Base-by-base conservation (phyloP, 1,140 invertebrate species). In the Neomicropteryx cornuta region DNA sequence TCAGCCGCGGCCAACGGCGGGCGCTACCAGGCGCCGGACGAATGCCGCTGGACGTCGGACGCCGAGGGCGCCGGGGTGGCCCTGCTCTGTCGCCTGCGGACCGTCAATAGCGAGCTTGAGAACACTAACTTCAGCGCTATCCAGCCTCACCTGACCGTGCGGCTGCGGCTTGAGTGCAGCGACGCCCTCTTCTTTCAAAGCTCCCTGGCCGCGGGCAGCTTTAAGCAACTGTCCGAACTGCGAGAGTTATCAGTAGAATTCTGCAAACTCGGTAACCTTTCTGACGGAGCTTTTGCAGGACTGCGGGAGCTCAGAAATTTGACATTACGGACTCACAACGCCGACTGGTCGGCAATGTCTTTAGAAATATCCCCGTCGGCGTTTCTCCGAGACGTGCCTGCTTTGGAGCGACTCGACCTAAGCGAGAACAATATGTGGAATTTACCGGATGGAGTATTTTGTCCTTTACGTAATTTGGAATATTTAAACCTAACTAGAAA, bases 111-210 rank as follows among this genome's bases (percentile, higher is more conserved):
- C 55, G 85, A 89, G 64, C 66, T 88, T 52, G 85, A 89, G 66
- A 86, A 87, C 56, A 88, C 85, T 19, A 91, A 91, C 51, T 89
- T 91, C 57, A 87, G 83, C 62, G 81, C 83, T 24, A 87, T 87
- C 42, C 85, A 87, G 61, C 80, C 84, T n/a, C 80, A 86, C 51
- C 84, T 88, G 45, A 87, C 86, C 18, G 84, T 88, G 3, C 71
- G 82, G 5, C 63, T 91, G 44, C 68, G 79, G 5, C 72, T 91
- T 16, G 81, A 87, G 58, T 92, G 87, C 66, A 87, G 81, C 59
- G 82, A 87, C 54, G 77, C 78, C 11, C 66, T 88, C 11, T 87
- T 88, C 61, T 87, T 86, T 54, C 84, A 88, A 66, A 87, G 86
- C 62, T 85, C 83, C n/a, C 66, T 90, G 36, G 79, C 77, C 52